A percentile compares a stretch with the other conserved stretches of the same genome.
Evolutionary conservation across 2,888 invertebrate species (phyloP).

Genomic region (Therioaphis trifolii): DNA sequence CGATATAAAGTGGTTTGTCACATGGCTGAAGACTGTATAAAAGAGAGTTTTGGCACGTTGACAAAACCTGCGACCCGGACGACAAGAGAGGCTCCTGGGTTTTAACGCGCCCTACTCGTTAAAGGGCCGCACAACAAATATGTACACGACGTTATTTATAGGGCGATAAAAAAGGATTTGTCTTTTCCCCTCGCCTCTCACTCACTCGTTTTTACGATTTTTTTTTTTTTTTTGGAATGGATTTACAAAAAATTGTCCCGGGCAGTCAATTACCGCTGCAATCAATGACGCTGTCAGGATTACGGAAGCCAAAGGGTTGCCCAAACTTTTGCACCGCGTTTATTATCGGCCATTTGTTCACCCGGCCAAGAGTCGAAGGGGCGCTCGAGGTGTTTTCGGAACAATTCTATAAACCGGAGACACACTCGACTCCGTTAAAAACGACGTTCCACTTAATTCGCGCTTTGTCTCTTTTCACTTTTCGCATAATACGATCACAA

Average conservation of each 20-base stretch:
- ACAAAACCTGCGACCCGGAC: conserved; percentile 56
- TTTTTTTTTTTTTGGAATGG: conserved; percentile 41
- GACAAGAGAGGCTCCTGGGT: conserved; percentile 50
- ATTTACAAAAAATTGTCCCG: conserved; percentile 51
- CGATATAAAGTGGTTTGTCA: conserved; percentile 59
- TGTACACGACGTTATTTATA: conserved; percentile 62
- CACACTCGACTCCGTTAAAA: neutral
- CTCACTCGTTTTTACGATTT: conserved; percentile 15
- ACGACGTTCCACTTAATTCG: neutral
- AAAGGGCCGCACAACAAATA: conserved; percentile 60
- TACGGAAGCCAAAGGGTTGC: conserved; percentile 47
- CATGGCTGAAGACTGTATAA: conserved; percentile 50
- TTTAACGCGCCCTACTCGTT: conserved; percentile 60
- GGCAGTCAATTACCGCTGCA: conserved; percentile 59
- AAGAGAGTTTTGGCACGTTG: conserved; percentile 55
- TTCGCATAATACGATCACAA: neutral
- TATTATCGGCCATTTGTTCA: conserved; percentile 16
- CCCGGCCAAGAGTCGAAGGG: neutral
- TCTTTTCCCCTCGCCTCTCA: neutral
- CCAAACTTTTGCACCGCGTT: conserved; percentile 41
- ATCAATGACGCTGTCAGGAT: conserved; percentile 58
- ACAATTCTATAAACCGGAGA: neutral
- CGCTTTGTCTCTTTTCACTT: neutral
- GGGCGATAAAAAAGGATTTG: conserved; percentile 63
- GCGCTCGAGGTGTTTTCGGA: neutral